Base-by-base conservation (phyloP, 2,888 invertebrate species). In the Lasioglossum oenotherae region DNA sequence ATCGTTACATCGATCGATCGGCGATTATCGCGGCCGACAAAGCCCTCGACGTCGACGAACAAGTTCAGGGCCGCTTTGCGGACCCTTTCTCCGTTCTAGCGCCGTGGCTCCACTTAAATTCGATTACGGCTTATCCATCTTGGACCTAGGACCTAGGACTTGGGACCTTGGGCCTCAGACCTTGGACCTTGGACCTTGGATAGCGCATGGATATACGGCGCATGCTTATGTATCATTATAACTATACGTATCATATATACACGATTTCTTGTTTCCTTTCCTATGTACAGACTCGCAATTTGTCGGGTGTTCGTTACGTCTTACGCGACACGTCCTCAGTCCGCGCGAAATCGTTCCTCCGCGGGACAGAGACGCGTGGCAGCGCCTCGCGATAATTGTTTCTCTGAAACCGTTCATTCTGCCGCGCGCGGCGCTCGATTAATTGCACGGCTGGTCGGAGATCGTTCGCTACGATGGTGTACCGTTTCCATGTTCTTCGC, bases 191-290 rank as follows among this genome's bases (percentile, higher is more conserved):
- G n/a, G 49, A n/a, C n/a, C 53, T 53, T n/a, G 12, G 76, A 80
- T 82, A 90, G 90, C 90, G 89, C 91, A 91, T 87, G 89, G 84
- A 90, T 92, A 92, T 91, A 91, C 88, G 90, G 90, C 91, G 87
- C 88, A 89, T 78, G 74, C 90, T 87, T 91, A 91, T 86, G 88
- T 90, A 80, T 31, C 78, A 91, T 85, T 85, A 87, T 88, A 85
- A 84, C 82, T 89, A 84, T 88, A 88, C 81, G 82, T 87, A 69
- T 38, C 31, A 31, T 64, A 82, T 89, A 90, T 88, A 87, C 87
- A 87, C 81, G 81, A 87, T 81, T 91, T 90, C 91, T 79, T 38
- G 35, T 38, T 38, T 69, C 38, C 83, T 76, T 87, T 93, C 14
- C 90, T 92, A 88, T 93, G 92, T 92, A 93, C 86, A 90, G 84